phyloP scores from a whole-genome alignment of 2,797 vertebrate genomes.

The Xenops minutus region DNA sequence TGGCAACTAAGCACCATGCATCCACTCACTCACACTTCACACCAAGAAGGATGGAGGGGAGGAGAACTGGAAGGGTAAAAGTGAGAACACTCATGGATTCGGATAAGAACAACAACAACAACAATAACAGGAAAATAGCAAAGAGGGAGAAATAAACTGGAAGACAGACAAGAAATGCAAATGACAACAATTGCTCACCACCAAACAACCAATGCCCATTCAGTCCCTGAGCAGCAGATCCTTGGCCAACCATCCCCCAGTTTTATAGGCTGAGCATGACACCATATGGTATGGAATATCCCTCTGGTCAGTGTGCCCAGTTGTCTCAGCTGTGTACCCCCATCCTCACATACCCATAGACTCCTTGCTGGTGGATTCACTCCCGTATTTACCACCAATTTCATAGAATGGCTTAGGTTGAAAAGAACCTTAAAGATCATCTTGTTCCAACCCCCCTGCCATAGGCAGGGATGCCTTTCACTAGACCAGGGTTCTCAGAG shows the following conservation, averaged over 20 bases:
- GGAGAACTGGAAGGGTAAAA: background rate
- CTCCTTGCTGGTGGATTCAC: background rate
- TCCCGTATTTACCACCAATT: background rate
- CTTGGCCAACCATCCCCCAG: background rate
- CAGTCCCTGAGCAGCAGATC: fast-evolving
- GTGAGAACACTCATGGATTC: background rate
- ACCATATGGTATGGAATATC: background rate
- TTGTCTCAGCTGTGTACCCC: background rate
- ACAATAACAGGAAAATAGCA: background rate
- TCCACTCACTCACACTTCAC: background rate
- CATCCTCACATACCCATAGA: background rate
- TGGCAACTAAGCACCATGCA: background rate
- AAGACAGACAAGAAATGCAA: background rate
- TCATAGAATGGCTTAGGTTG: background rate
- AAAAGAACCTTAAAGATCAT: background rate
- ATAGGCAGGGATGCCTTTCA: background rate
- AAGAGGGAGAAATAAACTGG: background rate
- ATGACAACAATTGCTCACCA: background rate
- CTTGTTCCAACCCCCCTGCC: background rate
- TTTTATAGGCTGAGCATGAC: background rate
- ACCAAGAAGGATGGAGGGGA: fast-evolving
- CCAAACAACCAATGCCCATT: background rate
- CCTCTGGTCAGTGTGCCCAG: background rate
- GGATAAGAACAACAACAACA: background rate
- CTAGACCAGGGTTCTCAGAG: background rate